A percentile compares a stretch with the other conserved stretches of the same genome.
phyloP scores from a whole-genome alignment of 1,140 invertebrate genomes.

The Atta colombica region DNA sequence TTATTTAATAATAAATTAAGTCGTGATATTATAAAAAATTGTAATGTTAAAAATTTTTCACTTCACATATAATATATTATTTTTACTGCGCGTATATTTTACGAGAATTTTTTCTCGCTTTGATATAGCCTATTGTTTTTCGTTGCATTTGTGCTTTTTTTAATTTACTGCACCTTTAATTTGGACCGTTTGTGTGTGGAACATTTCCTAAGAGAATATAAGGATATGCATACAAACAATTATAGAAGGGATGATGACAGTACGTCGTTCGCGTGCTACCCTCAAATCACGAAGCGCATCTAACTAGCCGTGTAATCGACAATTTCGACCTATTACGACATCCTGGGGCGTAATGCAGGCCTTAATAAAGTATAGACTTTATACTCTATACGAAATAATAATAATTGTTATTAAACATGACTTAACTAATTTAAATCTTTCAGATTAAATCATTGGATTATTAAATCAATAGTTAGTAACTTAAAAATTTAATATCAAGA shows the following conservation, averaged over 20 bases:
- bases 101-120: background rate
- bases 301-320: constrained; percentile 86
- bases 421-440: constrained; percentile 24
- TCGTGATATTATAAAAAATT: background rate
- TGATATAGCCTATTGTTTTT: background rate
- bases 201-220: constrained; percentile 35
- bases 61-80: background rate
- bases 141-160: background rate
- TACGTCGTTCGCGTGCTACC: constrained; percentile 73
- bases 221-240: constrained; percentile 55
- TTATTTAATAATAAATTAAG: constrained; percentile 6
- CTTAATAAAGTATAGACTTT: constrained; percentile 24
- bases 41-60: background rate
- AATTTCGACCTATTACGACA: constrained; percentile 82
- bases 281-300: constrained; percentile 84
- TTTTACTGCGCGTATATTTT: background rate
- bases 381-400: background rate
- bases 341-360: constrained; percentile 44
- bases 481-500: background rate
- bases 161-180: constrained; percentile 32
- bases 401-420: constrained; percentile 39
- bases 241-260: constrained; percentile 77
- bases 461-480: background rate
- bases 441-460: background rate
- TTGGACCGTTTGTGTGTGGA: background rate